phyloP scores from a whole-genome alignment of 2,113 vertebrate genomes.

The Solea solea region DNA sequence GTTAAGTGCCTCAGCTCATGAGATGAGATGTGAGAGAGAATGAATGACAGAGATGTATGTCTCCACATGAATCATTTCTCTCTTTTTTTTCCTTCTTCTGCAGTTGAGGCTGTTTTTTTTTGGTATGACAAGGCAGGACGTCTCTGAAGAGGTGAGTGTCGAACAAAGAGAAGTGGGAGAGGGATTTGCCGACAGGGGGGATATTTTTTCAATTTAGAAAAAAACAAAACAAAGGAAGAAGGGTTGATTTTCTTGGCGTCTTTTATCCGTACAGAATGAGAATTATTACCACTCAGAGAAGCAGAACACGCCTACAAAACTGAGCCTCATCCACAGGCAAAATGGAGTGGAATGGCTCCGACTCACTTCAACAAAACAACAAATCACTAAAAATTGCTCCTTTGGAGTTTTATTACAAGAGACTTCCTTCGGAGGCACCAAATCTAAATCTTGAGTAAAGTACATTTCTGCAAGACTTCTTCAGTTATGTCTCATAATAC shows the following conservation, averaged over 20 bases:
- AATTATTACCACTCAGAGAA: constrained; percentile 22
- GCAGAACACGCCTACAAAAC: constrained; percentile 7
- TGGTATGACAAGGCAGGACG: constrained; percentile 35
- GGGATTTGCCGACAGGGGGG: constrained; percentile 17
- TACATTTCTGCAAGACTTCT: background rate
- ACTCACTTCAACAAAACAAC: constrained; percentile 1
- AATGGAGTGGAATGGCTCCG: constrained; percentile 8
- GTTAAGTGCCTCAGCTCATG: constrained; percentile 32
- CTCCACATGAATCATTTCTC: constrained; percentile 33
- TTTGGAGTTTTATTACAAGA: background rate
- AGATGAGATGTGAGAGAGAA: constrained; percentile 37
- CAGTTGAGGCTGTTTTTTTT: constrained; percentile 17
- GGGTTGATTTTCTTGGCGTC: constrained; percentile 15
- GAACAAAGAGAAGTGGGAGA: constrained; percentile 42
- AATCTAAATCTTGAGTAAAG: background rate
- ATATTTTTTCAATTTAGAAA: constrained; percentile 30
- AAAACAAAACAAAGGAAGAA: background rate
- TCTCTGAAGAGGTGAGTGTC: constrained; percentile 44
- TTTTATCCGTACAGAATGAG: constrained; percentile 26
- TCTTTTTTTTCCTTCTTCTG: background rate
- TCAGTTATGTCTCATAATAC: background rate
- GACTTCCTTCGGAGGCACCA: background rate
- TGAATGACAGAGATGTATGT: constrained; percentile 34
- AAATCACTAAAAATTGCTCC: background rate
- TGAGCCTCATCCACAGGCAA: constrained; percentile 14